A percentile compares a stretch with the other conserved stretches of the same genome.
phyloP scores from a whole-genome alignment of 2,888 invertebrate genomes.

The Pachymerium ferrugineum region DNA sequence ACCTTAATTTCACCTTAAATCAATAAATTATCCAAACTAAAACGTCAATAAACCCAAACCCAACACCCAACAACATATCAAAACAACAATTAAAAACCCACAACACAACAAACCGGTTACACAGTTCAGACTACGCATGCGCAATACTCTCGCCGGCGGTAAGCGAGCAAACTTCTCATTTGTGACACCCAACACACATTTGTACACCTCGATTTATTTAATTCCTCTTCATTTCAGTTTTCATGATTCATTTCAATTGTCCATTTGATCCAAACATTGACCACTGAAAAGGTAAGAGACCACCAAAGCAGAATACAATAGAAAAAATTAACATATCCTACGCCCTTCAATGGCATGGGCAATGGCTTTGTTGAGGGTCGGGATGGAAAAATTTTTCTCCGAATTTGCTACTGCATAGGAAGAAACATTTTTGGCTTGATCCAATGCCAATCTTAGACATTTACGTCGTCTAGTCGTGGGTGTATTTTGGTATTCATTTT shows the following conservation, averaged over 20 bases:
- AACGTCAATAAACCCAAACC: too few species aligned
- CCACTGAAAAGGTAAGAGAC: not conserved
- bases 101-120: too few species aligned
- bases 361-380: slow-evolving; percentile 6
- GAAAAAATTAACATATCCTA: not conserved
- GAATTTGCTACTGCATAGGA: not conserved
- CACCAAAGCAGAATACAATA: not conserved
- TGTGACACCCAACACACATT: not conserved
- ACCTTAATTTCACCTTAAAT: too few species aligned
- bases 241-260: not conserved
- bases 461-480: not conserved
- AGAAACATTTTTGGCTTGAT: not conserved
- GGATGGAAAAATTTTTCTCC: not conserved
- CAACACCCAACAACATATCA: too few species aligned
- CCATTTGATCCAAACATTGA: not conserved
- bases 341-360: not conserved
- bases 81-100: too few species aligned
- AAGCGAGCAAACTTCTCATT: slow-evolving; percentile 1
- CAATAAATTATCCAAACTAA: too few species aligned
- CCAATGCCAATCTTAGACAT: not conserved
- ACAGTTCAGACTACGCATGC: too few species aligned
- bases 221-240: not conserved
- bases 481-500: not conserved
- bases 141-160: not conserved
- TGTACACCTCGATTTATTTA: not conserved